Evolutionary conservation across 2,797 vertebrate genomes (phyloP).

Genomic region (Phataginus tricuspis): DNA sequence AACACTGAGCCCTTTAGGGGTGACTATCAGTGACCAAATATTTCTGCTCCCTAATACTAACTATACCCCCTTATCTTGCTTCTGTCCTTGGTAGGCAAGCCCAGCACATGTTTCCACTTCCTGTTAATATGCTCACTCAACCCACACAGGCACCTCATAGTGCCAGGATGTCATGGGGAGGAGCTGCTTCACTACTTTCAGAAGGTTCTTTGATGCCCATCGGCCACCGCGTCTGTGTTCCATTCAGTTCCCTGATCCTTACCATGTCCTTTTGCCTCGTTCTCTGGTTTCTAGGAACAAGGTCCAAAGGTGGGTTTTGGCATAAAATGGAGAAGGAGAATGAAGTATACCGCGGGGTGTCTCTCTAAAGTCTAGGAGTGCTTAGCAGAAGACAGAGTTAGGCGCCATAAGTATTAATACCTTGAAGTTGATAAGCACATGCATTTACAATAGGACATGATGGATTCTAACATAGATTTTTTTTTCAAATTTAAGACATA

Average conservation of each 20-base stretch:
- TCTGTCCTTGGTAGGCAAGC: background rate
- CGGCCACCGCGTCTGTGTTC: background rate
- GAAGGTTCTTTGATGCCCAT: background rate
- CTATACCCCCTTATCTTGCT: accelerated
- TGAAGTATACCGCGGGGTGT: background rate
- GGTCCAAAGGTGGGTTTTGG: background rate
- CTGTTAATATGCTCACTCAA: background rate
- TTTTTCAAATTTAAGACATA: background rate
- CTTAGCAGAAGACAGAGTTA: background rate
- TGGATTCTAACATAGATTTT: background rate
- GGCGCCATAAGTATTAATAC: background rate
- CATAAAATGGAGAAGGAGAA: background rate
- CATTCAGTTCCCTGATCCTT: background rate
- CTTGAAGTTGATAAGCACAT: background rate
- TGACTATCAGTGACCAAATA: background rate
- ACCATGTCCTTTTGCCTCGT: background rate
- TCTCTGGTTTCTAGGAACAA: background rate
- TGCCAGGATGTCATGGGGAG: background rate
- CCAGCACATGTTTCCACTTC: background rate
- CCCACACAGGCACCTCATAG: background rate
- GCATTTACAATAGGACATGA: background rate
- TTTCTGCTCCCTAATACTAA: background rate
- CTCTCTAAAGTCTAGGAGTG: background rate
- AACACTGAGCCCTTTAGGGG: background rate
- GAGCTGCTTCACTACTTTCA: background rate